Evolutionary conservation across 1,140 invertebrate species (phyloP), one percentile per base, ranked within the genome.

Genomic region (Piezodorus guildinii): DNA sequence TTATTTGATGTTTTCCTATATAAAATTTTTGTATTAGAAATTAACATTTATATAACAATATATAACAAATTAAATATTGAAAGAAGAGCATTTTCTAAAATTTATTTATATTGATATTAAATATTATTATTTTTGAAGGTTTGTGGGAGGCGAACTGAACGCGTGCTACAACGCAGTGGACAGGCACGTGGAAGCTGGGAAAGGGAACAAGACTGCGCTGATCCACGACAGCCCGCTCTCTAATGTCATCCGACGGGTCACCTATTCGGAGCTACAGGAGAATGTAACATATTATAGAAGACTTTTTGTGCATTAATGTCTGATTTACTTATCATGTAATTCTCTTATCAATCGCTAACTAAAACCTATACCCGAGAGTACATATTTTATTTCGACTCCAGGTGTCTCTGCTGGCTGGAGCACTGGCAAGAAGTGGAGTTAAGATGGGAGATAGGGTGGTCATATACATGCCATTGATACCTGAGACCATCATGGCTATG

Each of bases 161-260:
- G 90, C 91, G 1, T 94, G 91, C 73, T 90, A 94, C 78, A 96
- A 96, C 76, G 88, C 91, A 0, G 76, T 96, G 3, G 94, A 97
- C 73, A 79, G 92, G 8, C 94, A 96, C 76, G 87, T 96, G 0
- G 78, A 81, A 15, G 81, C 80, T 0, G 92, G 91, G 0, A 77
- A 81, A 8, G 92, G 91, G 0, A 80, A 85, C 2, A 84, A 87
- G 73, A 74, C 84, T 0, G 93, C 93, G 0, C 75, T 97, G 3
- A 90, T 96, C 45, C 87, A 95, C 70, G 93, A 96, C 73, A 94
- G 90, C 63, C 92, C 93, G 0, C 75, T 94, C 43, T 93, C 90
- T 0, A 81, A 85, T 23, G 84, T 82, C 0, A 78, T 88, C 2
- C 78, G 82, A 5, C 80, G 83, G 69, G 83, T 93, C 16, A 91